These are phyloP conservation scores for Lontra canadensis DNA, from an alignment of 2,113 vertebrate species.

Conservation along the genomic window DNA sequence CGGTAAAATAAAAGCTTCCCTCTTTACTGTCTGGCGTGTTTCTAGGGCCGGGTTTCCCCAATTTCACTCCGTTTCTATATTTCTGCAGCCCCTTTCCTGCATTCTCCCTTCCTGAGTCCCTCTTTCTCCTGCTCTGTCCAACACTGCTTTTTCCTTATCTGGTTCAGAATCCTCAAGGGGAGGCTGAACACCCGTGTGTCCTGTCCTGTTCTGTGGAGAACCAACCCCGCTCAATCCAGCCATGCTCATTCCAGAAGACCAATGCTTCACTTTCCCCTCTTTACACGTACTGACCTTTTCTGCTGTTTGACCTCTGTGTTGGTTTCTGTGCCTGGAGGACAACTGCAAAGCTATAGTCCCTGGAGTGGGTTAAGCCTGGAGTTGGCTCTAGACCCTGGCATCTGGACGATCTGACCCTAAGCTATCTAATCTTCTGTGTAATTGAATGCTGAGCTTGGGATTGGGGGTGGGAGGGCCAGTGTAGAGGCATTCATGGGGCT, in stretches of 20 bases:
- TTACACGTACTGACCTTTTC: neutral
- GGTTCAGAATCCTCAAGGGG: neutral
- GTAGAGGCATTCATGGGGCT: neutral
- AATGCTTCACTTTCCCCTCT: neutral
- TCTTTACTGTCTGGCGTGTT: neutral
- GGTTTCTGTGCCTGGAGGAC: neutral
- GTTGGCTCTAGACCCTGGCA: neutral
- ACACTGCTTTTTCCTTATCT: neutral
- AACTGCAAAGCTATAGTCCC: neutral
- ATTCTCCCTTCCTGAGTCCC: neutral
- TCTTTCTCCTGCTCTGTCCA: neutral
- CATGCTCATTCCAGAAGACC: neutral
- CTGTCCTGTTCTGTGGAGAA: neutral
- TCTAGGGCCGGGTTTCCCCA: neutral
- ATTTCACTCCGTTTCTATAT: neutral
- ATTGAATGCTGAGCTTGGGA: neutral
- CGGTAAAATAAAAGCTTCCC: neutral
- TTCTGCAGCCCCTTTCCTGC: neutral
- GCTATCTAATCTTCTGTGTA: neutral
- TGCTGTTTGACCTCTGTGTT: neutral
- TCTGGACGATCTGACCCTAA: neutral
- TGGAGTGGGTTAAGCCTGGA: neutral
- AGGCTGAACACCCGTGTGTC: neutral
- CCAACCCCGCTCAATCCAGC: rapidly evolving
- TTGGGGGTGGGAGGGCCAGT: neutral